Conservation (phyloP, 2,797 vertebrate species). For the Melanotaenia pygmaea region DNA sequence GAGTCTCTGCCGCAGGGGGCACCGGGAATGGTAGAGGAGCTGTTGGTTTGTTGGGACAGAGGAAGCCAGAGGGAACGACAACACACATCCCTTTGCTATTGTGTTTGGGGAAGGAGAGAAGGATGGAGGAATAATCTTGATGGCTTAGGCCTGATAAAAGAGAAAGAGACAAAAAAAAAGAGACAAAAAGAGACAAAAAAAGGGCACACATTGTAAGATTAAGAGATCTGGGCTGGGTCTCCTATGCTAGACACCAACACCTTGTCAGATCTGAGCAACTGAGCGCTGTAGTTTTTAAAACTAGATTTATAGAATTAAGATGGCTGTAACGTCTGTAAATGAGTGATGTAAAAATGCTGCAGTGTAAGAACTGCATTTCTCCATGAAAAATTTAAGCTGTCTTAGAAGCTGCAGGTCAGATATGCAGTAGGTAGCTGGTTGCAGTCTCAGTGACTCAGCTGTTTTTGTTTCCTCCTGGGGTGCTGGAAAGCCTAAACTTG, state of each 20-base stretch:
- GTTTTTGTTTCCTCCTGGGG: slow-evolving; percentile 54
- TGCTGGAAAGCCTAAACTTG: slow-evolving; percentile 42
- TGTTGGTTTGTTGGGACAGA: slow-evolving; percentile 75
- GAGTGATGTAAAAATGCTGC: neutral
- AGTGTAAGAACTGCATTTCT: neutral
- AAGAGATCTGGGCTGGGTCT: slow-evolving; percentile 52
- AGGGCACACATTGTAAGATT: slow-evolving; percentile 77
- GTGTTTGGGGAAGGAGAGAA: slow-evolving; percentile 82
- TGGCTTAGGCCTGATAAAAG: slow-evolving; percentile 87
- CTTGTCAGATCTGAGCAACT: neutral
- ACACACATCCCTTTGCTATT: slow-evolving; percentile 86
- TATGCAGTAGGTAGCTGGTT: slow-evolving; percentile 52
- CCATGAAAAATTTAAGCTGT: slow-evolving; percentile 20
- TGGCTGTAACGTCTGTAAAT: neutral
- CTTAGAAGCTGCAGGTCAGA: slow-evolving; percentile 27
- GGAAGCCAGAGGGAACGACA: slow-evolving; percentile 85
- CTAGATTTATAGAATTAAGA: neutral
- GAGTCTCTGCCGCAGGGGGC: slow-evolving; percentile 70
- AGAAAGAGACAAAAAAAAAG: slow-evolving; percentile 76
- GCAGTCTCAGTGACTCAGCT: slow-evolving; percentile 75
- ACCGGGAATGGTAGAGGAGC: slow-evolving; percentile 81
- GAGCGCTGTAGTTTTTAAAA: neutral
- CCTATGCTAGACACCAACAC: slow-evolving; percentile 40
- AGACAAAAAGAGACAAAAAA: slow-evolving; percentile 76
- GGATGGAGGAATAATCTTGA: slow-evolving; percentile 86